These are phyloP conservation scores for Acromyrmex echinatior DNA, from an alignment of 1,140 invertebrate genomes.

Conservation along the genomic window DNA sequence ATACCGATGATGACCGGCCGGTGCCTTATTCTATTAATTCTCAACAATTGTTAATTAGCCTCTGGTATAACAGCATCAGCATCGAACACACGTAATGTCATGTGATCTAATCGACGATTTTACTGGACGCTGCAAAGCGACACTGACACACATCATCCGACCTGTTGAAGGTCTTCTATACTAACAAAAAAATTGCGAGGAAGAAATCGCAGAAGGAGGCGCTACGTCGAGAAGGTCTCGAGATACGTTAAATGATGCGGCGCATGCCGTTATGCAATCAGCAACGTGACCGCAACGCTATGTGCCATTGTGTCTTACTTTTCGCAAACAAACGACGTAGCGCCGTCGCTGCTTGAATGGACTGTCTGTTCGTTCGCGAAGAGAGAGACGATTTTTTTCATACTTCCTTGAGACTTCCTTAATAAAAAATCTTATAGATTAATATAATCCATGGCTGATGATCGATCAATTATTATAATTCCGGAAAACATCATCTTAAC, in stretches of 20 bases:
- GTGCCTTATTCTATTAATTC: conserved; percentile 38
- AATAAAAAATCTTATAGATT: not conserved
- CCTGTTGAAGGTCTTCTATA: not conserved
- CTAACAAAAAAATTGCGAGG: conserved; percentile 5
- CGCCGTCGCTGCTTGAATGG: conserved; percentile 23
- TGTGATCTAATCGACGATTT: conserved; percentile 63
- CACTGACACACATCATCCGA: conserved; percentile 77
- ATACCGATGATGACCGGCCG: not conserved
- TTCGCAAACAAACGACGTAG: not conserved
- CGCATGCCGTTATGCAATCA: conserved; percentile 61
- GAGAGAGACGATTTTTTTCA: not conserved
- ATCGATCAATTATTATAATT: no score
- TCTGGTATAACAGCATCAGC: conserved; percentile 19
- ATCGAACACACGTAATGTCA: not conserved
- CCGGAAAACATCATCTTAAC: no score
- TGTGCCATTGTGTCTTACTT: conserved; percentile 34
- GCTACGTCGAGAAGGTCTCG: conserved; percentile 73
- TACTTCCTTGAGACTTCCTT: not conserved
- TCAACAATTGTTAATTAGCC: conserved; percentile 46
- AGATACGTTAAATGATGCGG: conserved; percentile 69
- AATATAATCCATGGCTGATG: no score
- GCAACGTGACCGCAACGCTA: not conserved
- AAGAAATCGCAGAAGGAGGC: conserved; percentile 59
- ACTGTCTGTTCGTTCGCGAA: conserved; percentile 10
- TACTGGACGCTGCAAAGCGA: conserved; percentile 63